These are phyloP conservation scores for Hermaeophaga mercurialis DNA, from an alignment of 2,888 invertebrate genomes.

Conservation along the genomic window DNA sequence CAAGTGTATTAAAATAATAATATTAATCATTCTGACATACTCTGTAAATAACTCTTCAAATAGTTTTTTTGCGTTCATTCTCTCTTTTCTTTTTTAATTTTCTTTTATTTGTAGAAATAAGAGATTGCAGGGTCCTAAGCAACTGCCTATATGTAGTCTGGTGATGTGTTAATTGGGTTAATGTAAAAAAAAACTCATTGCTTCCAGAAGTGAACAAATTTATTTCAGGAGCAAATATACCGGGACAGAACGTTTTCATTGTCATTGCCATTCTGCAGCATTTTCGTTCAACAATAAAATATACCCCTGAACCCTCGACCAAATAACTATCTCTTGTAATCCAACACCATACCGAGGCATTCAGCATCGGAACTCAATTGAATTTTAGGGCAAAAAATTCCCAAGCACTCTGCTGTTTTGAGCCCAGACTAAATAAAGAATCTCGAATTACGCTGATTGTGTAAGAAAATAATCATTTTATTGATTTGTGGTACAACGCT, in stretches of 20 bases:
- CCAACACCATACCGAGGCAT: conserved; percentile 20
- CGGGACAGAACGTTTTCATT: conserved; percentile 10
- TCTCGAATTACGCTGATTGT: conserved; percentile 32
- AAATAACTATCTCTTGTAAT: conserved; percentile 32
- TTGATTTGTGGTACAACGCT: conserved; percentile 26
- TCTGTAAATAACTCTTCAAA: no score
- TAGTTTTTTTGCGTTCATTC: no score
- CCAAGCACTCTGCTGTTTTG: conserved; percentile 30
- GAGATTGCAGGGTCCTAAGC: no score
- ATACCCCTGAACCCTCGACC: conserved; percentile 14
- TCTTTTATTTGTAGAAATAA: no score
- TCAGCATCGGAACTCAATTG: conserved; percentile 22
- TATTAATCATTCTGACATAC: no score
- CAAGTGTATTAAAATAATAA: no score
- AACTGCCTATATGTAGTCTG: no score
- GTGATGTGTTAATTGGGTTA: no score
- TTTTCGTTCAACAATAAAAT: conserved; percentile 30
- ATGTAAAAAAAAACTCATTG: conserved; percentile 3
- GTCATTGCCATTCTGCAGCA: conserved; percentile 16
- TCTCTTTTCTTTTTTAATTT: no score
- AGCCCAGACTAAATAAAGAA: conserved; percentile 25
- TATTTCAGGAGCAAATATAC: background rate
- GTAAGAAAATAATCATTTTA: conserved; percentile 28
- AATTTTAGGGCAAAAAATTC: conserved; percentile 26
- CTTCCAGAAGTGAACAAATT: conserved; percentile 5